Base-by-base conservation (phyloP, 2,113 vertebrate species). In the Vanacampus margaritifer region DNA sequence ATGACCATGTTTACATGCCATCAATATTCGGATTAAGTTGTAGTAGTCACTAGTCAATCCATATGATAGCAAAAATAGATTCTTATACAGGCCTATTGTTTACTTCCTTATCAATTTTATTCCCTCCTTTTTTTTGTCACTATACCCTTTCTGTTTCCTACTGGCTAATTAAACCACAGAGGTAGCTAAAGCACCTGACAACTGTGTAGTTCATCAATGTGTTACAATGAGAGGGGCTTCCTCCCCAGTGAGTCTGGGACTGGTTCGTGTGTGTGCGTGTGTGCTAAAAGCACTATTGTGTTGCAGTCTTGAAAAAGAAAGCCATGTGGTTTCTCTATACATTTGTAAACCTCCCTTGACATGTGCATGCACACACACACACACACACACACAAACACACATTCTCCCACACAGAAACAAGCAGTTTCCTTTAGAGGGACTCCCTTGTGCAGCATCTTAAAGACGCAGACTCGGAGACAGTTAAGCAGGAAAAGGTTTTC, bases 151-250 rank as follows among this genome's bases (percentile, higher is more conserved):
- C 71, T 71, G 68, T 79, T 84, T 79, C 11, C 13, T 68, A 63
- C 73, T 67, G 71, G 68, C 83, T 85, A 89, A 87, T 87, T 86
- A 86, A 89, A 84, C 74, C 81, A 74, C 79, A 71, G 82, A 85
- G 84, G 81, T 81, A 77, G 73, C 67, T 73, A 66, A 41, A 79
- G 78, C 71, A 78, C 78, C 71, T 73, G 68, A 87, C 75, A 85
- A 83, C 75, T 71, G 78, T 72, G 71, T 72, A 78, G 79, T 89
- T 84, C 71, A 85, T 86, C 82, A 86, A 54, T 78, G 73, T 75
- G 79, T 32, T 83, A 76, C 68, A 78, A 71, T 72, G 57, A 83
- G 69, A 83, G 72, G 78, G 70, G 68, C 76, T 76, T 72, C 75
- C 68, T 84, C 84, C 81, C 87, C 19, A 16, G 71, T 73, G 76